Conservation (phyloP, 1,140 invertebrate genomes). For the Scaptodrosophila lebanonensis region DNA sequence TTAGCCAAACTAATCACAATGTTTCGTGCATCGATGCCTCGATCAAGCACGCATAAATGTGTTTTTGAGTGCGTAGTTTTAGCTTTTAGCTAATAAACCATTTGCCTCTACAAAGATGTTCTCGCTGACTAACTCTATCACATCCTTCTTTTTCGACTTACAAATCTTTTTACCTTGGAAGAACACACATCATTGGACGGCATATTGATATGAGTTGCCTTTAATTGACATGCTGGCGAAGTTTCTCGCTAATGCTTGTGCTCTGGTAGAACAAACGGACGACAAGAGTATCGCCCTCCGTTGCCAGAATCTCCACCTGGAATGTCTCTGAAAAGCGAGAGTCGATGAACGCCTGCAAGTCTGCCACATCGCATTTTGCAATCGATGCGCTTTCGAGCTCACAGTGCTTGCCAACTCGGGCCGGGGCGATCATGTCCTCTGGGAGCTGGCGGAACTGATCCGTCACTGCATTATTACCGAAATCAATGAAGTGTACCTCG, state of each 20-base stretch:
- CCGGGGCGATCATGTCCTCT: conserved; percentile 80
- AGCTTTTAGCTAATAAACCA: conserved; percentile 15
- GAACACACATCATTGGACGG: neutral
- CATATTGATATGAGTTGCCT: neutral
- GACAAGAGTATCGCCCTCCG: conserved; percentile 41
- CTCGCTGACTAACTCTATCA: conserved; percentile 1
- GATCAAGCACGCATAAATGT: conserved; percentile 27
- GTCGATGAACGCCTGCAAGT: conserved; percentile 78
- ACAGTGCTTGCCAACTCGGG: conserved; percentile 81
- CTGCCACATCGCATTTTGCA: conserved; percentile 46
- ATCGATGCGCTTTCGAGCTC: conserved; percentile 79
- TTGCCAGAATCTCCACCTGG: conserved; percentile 70
- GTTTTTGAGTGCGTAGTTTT: conserved; percentile 8
- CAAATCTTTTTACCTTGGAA: no score
- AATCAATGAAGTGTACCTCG: conserved; percentile 85
- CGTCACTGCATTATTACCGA: conserved; percentile 83
- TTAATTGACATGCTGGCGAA: conserved; percentile 41
- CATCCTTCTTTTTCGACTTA: neutral
- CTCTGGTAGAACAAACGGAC: conserved; percentile 67
- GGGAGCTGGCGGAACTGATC: conserved; percentile 82
- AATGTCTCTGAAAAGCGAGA: conserved; percentile 68
- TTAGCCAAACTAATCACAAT: conserved; percentile 61
- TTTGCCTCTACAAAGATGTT: conserved; percentile 21
- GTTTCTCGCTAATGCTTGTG: conserved; percentile 57
- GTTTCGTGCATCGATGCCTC: conserved; percentile 29